Evolutionary conservation across 2,888 invertebrate genomes (phyloP), one percentile per base, ranked within the genome.

Genomic region (Cordilura impudica): DNA sequence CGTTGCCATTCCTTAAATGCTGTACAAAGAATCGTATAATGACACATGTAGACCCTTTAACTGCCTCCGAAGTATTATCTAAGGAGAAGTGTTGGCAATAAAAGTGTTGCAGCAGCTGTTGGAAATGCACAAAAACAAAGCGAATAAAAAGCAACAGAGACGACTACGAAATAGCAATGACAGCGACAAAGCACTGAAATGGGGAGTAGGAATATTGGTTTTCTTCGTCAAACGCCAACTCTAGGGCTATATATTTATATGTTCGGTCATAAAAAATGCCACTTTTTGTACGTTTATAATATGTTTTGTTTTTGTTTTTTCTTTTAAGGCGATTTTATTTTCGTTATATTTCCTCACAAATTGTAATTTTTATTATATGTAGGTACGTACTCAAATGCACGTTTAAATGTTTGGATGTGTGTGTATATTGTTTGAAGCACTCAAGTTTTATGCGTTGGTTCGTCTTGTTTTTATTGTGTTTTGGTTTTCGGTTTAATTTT

Each of bases 291-390:
- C 12, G 39, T 72, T 77, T 72, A 61, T 77, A 66, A 71, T 71
- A n/a, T n/a, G n/a, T n/a, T n/a, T n/a, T n/a, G n/a, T n/a, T n/a
- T n/a, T n/a, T n/a, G n/a, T n/a, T n/a, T n/a, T n/a, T 43, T 67
- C 54, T 69, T 21, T 45, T 39, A 72, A 72, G 61, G 61, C 72
- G 51, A 74, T 70, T 47, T 70, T 73, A 53, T 69, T 78, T 65
- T 47, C 67, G 63, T 67, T 78, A 51, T 71, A 75, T 79, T 74
- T 70, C 72, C 29, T 69, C 51, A 58, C 72, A 54, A 78, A 73
- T 73, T 78, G 72, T 73, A 78, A 78, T 58, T 73, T 78, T 78
- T 78, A 77, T 77, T 54, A 21, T 18, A 18, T 29, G 35, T 26
- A 47, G 47, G 35, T 23, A 23, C 35, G 26, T 19, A 14, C 19